Base-by-base conservation (phyloP, 2,113 vertebrate species). In the Catharus fuscescens region DNA sequence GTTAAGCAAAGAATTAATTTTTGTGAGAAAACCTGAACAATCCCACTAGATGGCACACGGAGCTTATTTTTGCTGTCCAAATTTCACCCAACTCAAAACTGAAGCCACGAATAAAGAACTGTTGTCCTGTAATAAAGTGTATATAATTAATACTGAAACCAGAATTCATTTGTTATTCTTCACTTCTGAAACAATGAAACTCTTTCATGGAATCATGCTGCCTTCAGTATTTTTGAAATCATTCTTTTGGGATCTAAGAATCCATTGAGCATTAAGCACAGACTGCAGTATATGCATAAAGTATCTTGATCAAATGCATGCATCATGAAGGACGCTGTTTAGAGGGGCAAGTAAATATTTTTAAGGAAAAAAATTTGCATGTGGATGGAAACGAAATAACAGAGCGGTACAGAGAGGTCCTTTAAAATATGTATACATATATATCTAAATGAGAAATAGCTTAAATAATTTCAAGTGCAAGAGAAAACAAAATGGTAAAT, bases 11-110 rank as follows among this genome's bases (percentile, higher is more conserved):
- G 26, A 24, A 59, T 38, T 44, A 19, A 44, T 42, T 87, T 91
- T 32, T 38, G 93, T 29, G 50, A 48, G 48, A 13, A 18, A 77
- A 42, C 24, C 57, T 24, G 14, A 59, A 8, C 18, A n/a, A 3
- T 54, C 38, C 98, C 98, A 98, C 97, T 98, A 98, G 98, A 96
- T 98, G 98, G 98, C 97, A 95, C 28, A 60, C 71, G 1, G 29
- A 96, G 80, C 48, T 97, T 78, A 80, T 18, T 57, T 74, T 82
- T 82, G 38, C 74, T 62, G 60, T 26, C 42, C 21, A 80, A 70
- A 78, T 54, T 48, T 66, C 88, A 60, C 57, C 7, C 19, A 34
- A 15, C 20, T 83, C 52, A 26, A 60, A 94, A 82, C 57, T 3
- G 7, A 82, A 57, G 12, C 65, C 25, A 47, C 20, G 9, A 89